Evolutionary conservation across 2,888 invertebrate genomes (phyloP).

Genomic region (Agrochola macilenta): DNA sequence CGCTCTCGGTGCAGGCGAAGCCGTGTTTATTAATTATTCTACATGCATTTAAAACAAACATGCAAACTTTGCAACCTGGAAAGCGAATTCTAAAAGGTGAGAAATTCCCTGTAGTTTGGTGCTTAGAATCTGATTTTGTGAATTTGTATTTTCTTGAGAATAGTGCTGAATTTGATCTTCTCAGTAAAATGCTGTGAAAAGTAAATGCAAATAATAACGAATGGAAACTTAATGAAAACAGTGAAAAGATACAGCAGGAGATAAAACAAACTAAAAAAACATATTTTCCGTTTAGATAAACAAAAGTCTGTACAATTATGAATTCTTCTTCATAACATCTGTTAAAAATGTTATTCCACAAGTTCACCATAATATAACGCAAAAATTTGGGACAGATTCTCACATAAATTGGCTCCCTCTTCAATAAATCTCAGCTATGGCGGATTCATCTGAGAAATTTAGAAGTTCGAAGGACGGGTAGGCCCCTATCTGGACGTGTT

Average conservation of each 20-base stretch:
- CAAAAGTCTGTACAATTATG: neutral
- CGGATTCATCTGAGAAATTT: slow-evolving; percentile 43
- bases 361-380: slow-evolving; percentile 1
- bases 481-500: slow-evolving; percentile 44
- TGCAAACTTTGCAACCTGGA: slow-evolving; percentile 52
- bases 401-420: slow-evolving; percentile 43
- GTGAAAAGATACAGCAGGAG: neutral
- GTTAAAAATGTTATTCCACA: slow-evolving; percentile 10
- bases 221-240: neutral
- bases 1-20: slow-evolving; percentile 43
- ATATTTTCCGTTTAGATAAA: neutral
- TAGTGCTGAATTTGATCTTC: neutral
- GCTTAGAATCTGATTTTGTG: neutral
- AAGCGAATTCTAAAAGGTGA: slow-evolving; percentile 44
- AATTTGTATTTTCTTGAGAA: neutral
- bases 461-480: slow-evolving; percentile 48
- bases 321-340: neutral
- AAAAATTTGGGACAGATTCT: slow-evolving; percentile 21
- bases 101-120: slow-evolving; percentile 18
- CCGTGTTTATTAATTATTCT: slow-evolving; percentile 66
- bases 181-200: neutral
- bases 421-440: slow-evolving; percentile 55
- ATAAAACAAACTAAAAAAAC: neutral
- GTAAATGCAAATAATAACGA: neutral
- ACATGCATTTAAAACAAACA: slow-evolving; percentile 63